A percentile compares a stretch with the other conserved stretches of the same genome.
These are phyloP conservation scores for Rallus limicola DNA, from an alignment of 2,113 vertebrate species.

Conservation along the genomic window DNA sequence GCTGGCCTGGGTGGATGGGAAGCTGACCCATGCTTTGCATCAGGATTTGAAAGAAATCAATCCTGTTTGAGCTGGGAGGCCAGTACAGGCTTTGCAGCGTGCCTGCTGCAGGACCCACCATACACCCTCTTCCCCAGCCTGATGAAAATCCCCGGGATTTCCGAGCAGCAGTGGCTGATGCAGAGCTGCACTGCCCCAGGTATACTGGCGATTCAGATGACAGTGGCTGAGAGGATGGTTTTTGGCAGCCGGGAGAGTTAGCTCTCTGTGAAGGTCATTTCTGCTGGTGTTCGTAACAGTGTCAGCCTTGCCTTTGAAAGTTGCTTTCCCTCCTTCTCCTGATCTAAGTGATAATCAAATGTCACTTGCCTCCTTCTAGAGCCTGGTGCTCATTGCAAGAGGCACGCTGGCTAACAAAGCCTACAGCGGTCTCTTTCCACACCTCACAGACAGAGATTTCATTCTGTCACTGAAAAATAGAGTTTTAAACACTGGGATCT, in stretches of 20 bases:
- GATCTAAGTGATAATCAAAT: conserved; percentile 56
- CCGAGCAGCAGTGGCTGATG: background rate
- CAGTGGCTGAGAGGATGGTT: conserved; percentile 31
- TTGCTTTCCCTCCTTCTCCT: conserved; percentile 28
- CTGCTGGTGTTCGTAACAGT: conserved; percentile 7
- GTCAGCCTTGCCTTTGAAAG: conserved; percentile 58
- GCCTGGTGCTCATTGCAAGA: background rate
- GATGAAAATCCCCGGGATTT: background rate
- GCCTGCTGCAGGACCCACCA: background rate
- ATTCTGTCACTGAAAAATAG: background rate
- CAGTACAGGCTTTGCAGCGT: background rate
- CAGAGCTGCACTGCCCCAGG: conserved; percentile 32
- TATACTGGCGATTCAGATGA: conserved; percentile 33
- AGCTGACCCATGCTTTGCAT: background rate
- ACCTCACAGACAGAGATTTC: background rate
- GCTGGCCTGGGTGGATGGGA: background rate
- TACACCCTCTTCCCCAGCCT: background rate
- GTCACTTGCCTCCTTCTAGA: conserved; percentile 13
- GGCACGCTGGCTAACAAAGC: background rate
- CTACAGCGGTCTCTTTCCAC: background rate
- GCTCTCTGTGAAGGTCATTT: conserved; percentile 62
- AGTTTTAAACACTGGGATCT: background rate
- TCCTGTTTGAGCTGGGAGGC: background rate
- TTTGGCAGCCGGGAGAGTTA: conserved; percentile 48
- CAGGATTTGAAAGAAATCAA: background rate